Evolutionary conservation across 2,888 invertebrate species (phyloP).

Genomic region (Morinoia aosen): DNA sequence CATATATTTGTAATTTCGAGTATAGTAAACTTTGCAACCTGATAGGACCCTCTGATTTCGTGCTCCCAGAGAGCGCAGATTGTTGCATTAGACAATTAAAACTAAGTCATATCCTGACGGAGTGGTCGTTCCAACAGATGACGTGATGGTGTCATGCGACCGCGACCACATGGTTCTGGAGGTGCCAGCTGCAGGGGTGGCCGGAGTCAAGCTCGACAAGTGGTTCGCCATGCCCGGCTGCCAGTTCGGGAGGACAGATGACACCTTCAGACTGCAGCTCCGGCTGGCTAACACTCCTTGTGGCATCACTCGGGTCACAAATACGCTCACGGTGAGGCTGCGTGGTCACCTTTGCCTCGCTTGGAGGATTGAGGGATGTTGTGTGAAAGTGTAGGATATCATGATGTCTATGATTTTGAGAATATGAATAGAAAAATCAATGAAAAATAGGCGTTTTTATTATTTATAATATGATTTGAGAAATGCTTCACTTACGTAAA

Average conservation of each 20-base stretch:
- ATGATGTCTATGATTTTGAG: too few species aligned
- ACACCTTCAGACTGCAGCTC: slow-evolving; percentile 55
- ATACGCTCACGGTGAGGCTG: slow-evolving; percentile 61
- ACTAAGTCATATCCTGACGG: neutral
- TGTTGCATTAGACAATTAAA: neutral
- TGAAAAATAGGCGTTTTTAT: too few species aligned
- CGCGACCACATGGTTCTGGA: slow-evolving; percentile 55
- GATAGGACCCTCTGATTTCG: neutral
- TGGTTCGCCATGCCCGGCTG: slow-evolving; percentile 63
- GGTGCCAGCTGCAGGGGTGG: slow-evolving; percentile 57
- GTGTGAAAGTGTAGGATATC: too few species aligned
- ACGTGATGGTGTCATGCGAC: slow-evolving; percentile 53
- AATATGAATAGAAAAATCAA: too few species aligned
- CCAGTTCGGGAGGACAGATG: neutral
- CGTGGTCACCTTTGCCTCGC: too few species aligned
- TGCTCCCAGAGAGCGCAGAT: neutral
- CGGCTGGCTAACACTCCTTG: slow-evolving; percentile 59
- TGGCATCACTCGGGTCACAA: slow-evolving; percentile 64
- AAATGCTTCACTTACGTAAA: too few species aligned
- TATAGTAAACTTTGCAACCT: neutral
- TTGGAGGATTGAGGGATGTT: too few species aligned
- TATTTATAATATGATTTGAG: too few species aligned
- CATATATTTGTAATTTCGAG: neutral
- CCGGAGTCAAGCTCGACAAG: slow-evolving; percentile 60
- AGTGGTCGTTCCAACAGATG: neutral